These are phyloP conservation scores for Donacobius atricapilla DNA, from an alignment of 2,113 vertebrate genomes.

Conservation along the genomic window DNA sequence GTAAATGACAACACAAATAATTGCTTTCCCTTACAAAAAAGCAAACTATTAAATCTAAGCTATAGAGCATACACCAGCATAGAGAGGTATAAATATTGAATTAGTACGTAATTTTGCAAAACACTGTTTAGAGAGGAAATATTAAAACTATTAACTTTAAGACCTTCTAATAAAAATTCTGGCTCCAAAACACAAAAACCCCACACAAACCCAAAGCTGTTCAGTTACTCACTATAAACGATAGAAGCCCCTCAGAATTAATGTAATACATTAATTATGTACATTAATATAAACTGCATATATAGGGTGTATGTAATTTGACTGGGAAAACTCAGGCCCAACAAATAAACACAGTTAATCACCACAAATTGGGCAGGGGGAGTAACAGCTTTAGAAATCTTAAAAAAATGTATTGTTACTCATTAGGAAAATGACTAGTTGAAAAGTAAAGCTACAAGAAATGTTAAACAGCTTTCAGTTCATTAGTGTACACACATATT, in stretches of 20 bases:
- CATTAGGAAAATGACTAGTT: not conserved
- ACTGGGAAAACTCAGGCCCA: not conserved
- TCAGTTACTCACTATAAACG: not conserved
- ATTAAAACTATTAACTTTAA: not conserved
- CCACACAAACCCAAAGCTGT: not conserved
- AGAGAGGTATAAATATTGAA: not conserved
- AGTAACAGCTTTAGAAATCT: not conserved
- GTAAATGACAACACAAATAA: not conserved
- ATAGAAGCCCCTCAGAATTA: accelerated
- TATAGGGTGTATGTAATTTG: not conserved
- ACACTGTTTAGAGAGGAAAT: not conserved
- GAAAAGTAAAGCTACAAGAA: not conserved
- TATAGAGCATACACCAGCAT: not conserved
- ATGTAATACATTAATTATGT: too few species aligned
- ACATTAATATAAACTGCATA: too few species aligned
- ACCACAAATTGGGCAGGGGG: not conserved
- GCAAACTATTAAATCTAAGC: not conserved
- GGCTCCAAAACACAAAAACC: not conserved
- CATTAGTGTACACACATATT: not conserved
- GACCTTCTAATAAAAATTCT: not conserved
- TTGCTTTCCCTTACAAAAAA: not conserved
- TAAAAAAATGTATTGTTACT: not conserved
- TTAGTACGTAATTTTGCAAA: not conserved
- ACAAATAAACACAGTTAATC: not conserved
- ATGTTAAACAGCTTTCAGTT: not conserved